Evolutionary conservation across 2,797 vertebrate genomes (phyloP).

Genomic region (Hydrolagus colliei): DNA sequence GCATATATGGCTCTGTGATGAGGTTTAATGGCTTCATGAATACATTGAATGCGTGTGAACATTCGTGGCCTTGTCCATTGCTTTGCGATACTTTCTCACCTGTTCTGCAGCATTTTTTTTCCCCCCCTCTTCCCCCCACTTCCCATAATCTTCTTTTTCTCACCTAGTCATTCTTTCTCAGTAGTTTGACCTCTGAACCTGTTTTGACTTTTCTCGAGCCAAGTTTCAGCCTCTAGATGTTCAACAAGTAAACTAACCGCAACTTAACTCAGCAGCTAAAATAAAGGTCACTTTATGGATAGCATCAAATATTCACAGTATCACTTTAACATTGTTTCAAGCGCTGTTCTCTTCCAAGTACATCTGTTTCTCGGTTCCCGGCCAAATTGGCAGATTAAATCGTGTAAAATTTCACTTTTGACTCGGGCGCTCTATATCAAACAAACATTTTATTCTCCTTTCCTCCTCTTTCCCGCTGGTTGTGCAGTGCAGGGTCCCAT

Average conservation of each 20-base stretch:
- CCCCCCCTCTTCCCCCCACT: no score
- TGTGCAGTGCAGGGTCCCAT: no score
- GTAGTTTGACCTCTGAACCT: not conserved
- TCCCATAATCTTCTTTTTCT: not conserved
- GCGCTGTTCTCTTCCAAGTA: not conserved
- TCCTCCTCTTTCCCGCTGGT: no score
- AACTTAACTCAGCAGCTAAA: not conserved
- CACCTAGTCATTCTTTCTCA: no score
- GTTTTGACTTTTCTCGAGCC: not conserved
- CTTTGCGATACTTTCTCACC: not conserved
- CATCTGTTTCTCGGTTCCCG: not conserved
- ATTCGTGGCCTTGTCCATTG: not conserved
- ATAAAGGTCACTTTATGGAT: not conserved
- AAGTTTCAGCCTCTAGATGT: not conserved
- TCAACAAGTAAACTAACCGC: not conserved
- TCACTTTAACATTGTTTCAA: not conserved
- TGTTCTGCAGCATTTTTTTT: not conserved
- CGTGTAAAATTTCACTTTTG: not conserved
- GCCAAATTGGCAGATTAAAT: not conserved
- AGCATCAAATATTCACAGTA: not conserved
- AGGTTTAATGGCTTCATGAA: conserved; percentile 15
- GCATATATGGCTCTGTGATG: not conserved
- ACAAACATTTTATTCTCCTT: not conserved
- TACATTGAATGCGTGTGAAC: not conserved
- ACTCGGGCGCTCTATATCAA: not conserved